phyloP scores from a whole-genome alignment of 2,888 invertebrate genomes.

The Tenthredo livida region DNA sequence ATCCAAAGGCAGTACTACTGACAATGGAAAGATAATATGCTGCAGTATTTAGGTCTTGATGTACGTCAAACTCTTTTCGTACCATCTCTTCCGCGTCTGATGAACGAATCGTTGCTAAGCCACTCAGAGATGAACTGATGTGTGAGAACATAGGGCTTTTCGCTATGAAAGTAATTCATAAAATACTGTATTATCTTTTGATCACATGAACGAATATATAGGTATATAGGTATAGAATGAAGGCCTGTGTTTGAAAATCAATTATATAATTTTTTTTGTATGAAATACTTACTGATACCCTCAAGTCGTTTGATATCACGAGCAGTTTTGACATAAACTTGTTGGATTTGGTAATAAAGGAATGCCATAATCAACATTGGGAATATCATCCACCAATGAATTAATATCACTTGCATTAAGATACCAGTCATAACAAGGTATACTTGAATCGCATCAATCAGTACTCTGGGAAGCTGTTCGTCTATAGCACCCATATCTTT shows the following conservation, averaged over 20 bases:
- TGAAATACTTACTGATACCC: conserved; percentile 77
- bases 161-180: conserved; percentile 60
- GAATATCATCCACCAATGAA: conserved; percentile 85
- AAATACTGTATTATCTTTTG: not conserved
- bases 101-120: conserved; percentile 92
- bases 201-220: not conserved
- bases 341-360: conserved; percentile 83
- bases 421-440: conserved; percentile 87
- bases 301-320: conserved; percentile 86
- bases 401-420: conserved; percentile 85
- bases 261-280: not conserved
- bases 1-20: conserved; percentile 83
- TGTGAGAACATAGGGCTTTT: conserved; percentile 95
- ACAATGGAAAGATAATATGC: conserved; percentile 83
- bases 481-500: conserved; percentile 91
- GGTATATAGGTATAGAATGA: too few species aligned
- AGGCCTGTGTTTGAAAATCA: not conserved
- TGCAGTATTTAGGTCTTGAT: conserved; percentile 85
- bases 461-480: conserved; percentile 85
- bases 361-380: conserved; percentile 83
- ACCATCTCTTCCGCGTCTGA: conserved; percentile 87
- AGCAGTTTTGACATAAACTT: conserved; percentile 86
- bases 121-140: conserved; percentile 91
- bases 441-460: conserved; percentile 84
- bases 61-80: conserved; percentile 86